phyloP scores from a whole-genome alignment of 2,888 invertebrate genomes.

The Candidula unifasciata region DNA sequence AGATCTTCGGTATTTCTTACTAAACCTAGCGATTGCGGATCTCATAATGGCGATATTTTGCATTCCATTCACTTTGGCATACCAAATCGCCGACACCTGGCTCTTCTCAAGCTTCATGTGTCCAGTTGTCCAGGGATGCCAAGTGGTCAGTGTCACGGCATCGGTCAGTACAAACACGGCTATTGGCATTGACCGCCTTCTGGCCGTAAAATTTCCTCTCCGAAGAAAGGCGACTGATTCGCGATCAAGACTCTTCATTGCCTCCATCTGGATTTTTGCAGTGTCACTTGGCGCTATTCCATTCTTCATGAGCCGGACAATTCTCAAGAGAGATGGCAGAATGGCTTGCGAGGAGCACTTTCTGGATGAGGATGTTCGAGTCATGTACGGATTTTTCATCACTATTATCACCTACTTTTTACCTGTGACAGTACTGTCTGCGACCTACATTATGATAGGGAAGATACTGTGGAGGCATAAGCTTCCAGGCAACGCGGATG shows the following conservation, averaged over 20 bases:
- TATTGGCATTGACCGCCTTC: conserved; percentile 79
- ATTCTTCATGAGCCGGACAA: conserved; percentile 70
- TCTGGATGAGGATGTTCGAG: conserved; percentile 54
- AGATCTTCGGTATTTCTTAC: conserved; percentile 83
- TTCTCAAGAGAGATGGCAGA: conserved; percentile 50
- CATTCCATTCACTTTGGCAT: conserved; percentile 88
- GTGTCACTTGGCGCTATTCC: conserved; percentile 77
- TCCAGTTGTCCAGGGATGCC: conserved; percentile 79
- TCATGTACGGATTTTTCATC: conserved; percentile 70
- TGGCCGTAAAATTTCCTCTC: conserved; percentile 75
- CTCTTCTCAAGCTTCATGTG: conserved; percentile 79
- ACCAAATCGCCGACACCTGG: conserved; percentile 78
- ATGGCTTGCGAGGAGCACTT: conserved; percentile 66
- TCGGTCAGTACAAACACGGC: conserved; percentile 80
- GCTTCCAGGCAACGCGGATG: conserved; percentile 79
- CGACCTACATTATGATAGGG: conserved; percentile 79
- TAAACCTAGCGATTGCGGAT: conserved; percentile 90
- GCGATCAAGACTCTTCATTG: conserved; percentile 77
- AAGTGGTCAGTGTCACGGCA: conserved; percentile 78
- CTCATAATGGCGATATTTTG: conserved; percentile 93
- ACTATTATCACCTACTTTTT: conserved; percentile 75
- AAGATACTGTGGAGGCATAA: conserved; percentile 78
- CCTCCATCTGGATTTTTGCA: conserved; percentile 78
- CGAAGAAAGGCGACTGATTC: conserved; percentile 76
- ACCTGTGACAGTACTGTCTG: conserved; percentile 77